Conservation (phyloP, 2,797 vertebrate species). For the Enteromius unitaeniatus region DNA sequence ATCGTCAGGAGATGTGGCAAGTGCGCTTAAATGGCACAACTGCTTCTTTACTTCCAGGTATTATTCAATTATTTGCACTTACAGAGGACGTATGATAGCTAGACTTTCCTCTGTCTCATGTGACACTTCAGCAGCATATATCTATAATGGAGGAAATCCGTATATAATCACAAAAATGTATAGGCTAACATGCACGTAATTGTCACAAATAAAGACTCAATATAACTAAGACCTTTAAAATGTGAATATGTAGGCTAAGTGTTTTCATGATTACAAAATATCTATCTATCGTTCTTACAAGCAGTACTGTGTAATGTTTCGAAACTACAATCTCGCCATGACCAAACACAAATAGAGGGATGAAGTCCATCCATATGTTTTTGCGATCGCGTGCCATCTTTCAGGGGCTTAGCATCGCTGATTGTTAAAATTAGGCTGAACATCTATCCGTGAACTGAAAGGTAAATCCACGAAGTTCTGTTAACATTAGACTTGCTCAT, state of each 20-base stretch:
- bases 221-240: background rate
- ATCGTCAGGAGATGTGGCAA: background rate
- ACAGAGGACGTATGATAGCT: background rate
- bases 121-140: background rate
- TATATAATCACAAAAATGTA: background rate
- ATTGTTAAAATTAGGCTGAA: background rate
- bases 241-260: no score
- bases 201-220: background rate
- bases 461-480: background rate
- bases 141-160: background rate
- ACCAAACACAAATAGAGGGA: background rate
- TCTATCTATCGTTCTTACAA: background rate
- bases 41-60: background rate
- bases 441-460: background rate
- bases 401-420: background rate
- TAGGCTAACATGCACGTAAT: background rate
- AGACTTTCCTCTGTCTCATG: background rate
- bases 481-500: slow-evolving; percentile 1
- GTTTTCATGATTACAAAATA: background rate
- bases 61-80: background rate
- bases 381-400: background rate
- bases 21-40: background rate
- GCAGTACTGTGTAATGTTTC: background rate
- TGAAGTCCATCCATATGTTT: slow-evolving; percentile 13
- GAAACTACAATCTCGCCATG: background rate